Conservation (phyloP, 2,113 vertebrate species). For the Myotis lucifugus region DNA sequence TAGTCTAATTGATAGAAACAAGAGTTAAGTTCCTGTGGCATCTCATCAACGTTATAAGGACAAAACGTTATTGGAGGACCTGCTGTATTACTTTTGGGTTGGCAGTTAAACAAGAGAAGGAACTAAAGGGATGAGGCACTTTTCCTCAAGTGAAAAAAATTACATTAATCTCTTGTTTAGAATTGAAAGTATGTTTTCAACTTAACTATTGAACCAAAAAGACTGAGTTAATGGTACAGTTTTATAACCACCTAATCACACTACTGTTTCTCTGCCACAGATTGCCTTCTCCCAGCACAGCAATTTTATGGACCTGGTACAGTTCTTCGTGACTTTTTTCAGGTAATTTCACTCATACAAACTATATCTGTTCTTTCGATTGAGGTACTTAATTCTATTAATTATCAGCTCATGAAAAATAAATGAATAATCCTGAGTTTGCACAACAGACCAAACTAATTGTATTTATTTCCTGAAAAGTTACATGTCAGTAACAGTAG, state of each 20-base stretch:
- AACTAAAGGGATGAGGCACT: not conserved
- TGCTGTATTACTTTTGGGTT: not conserved
- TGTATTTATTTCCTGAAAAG: conserved; percentile 31
- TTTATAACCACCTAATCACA: conserved; percentile 54
- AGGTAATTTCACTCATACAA: conserved; percentile 87
- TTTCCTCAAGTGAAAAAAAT: not conserved
- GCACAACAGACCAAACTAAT: not conserved
- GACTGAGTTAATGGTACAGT: not conserved
- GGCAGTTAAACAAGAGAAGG: not conserved
- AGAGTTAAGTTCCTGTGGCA: not conserved
- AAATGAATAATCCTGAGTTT: conserved; percentile 43
- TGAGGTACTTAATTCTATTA: not conserved
- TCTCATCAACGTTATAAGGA: not conserved
- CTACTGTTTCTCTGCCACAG: conserved; percentile 85
- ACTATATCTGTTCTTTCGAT: conserved; percentile 33
- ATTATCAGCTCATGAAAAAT: not conserved
- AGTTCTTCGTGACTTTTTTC: conserved; percentile 99
- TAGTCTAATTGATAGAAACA: not conserved
- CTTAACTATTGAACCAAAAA: not conserved
- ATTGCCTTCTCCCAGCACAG: conserved; percentile 99
- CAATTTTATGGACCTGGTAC: conserved; percentile 99
- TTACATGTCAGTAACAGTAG: not conserved
- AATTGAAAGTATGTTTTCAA: not conserved
- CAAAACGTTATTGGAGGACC: not conserved
- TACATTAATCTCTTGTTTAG: not conserved